Percentiles rank a stretch among this genome's conserved stretches.
Conservation (phyloP, 2,113 vertebrate genomes). For the Elaphurus davidianus region DNA sequence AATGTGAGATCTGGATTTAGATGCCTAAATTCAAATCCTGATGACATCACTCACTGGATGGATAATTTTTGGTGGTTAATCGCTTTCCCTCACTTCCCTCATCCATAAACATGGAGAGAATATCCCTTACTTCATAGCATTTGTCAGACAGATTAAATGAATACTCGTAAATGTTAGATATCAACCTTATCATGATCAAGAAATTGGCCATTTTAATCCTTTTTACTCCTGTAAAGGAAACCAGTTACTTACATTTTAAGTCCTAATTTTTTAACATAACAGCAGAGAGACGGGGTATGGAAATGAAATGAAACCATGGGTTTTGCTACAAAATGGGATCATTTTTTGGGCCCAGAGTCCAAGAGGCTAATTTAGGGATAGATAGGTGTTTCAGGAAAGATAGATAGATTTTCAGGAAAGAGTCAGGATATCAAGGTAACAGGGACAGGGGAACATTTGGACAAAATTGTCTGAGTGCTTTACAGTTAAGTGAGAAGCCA, state of each 20-base stretch:
- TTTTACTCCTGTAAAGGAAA: not conserved
- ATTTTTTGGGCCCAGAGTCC: not conserved
- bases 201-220: not conserved
- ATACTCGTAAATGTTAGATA: not conserved
- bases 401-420: not conserved
- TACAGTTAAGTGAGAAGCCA: slow-evolving; percentile 29
- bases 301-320: not conserved
- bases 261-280: not conserved
- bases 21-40: not conserved
- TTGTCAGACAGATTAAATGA: not conserved
- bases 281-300: not conserved
- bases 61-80: not conserved
- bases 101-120: not conserved
- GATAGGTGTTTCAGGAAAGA: not conserved
- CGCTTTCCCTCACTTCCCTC: not conserved
- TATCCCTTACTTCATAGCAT: not conserved
- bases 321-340: not conserved
- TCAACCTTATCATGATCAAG: not conserved
- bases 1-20: not conserved
- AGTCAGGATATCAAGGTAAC: not conserved
- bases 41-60: not conserved
- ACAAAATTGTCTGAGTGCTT: not conserved
- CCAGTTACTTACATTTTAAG: not conserved
- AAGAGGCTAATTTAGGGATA: not conserved
- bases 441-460: not conserved